These are phyloP conservation scores for Acholoe squamosa DNA, from an alignment of 2,888 invertebrate genomes.

Conservation along the genomic window DNA sequence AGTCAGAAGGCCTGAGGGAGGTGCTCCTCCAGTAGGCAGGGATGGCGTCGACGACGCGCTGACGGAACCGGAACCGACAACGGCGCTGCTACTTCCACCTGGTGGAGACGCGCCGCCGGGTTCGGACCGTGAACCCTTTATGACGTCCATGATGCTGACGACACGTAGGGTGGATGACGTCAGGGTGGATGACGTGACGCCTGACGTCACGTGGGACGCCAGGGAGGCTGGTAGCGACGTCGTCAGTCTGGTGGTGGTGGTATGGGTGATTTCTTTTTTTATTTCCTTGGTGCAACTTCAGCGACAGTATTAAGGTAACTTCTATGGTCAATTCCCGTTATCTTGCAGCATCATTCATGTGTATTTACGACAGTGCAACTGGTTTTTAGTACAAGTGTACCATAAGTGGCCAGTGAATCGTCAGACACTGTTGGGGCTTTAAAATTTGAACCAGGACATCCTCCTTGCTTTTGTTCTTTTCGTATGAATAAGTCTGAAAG, in stretches of 20 bases:
- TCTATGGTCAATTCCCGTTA: no score
- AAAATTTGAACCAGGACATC: no score
- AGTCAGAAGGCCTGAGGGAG: neutral
- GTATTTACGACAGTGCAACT: no score
- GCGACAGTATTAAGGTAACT: no score
- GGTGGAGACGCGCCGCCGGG: neutral
- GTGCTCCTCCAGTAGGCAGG: neutral
- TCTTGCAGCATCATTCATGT: no score
- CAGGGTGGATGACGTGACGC: neutral
- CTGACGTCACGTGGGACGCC: neutral
- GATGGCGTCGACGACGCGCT: slow-evolving; percentile 20
- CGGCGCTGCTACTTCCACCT: neutral
- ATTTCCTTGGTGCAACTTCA: no score
- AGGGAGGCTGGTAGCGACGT: neutral
- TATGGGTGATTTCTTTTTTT: neutral
- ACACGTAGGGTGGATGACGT: neutral
- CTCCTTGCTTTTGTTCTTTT: no score
- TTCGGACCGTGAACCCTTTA: neutral
- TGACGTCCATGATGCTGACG: slow-evolving; percentile 41
- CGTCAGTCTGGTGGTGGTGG: neutral
- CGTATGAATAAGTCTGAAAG: no score
- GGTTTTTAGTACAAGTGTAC: no score
- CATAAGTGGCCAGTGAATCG: no score
- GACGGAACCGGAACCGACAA: slow-evolving; percentile 11
- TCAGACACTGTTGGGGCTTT: no score